Conservation (phyloP, 1,140 invertebrate genomes). For the Oreohelix idahoensis region DNA sequence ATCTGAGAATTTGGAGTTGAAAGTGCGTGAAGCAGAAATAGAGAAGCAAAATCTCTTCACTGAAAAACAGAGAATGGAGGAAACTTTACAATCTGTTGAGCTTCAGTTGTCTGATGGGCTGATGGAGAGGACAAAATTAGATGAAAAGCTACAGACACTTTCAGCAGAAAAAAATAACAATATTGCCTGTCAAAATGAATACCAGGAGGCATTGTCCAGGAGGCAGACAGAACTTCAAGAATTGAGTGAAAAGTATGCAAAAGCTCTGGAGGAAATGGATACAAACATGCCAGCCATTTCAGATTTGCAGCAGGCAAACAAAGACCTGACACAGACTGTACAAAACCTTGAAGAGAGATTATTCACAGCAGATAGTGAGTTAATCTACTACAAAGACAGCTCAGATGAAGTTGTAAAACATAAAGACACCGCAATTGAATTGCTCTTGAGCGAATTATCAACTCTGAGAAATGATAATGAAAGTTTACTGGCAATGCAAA, state of each 20-base stretch:
- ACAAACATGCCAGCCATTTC: not conserved
- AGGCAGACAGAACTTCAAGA: not conserved
- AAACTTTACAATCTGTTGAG: not conserved
- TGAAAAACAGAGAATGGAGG: not conserved
- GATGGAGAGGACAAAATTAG: not conserved
- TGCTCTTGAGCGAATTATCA: not conserved
- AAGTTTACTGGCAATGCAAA: not conserved
- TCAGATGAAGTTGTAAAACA: not conserved
- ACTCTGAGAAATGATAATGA: not conserved
- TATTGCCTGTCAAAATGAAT: not conserved
- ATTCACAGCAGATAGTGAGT: not conserved
- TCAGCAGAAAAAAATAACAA: not conserved
- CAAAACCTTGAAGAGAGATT: not conserved
- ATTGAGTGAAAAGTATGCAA: not conserved
- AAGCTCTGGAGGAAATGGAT: not conserved
- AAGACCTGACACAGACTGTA: not conserved
- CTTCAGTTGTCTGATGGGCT: not conserved
- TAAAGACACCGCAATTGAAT: not conserved
- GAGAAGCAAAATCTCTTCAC: not conserved
- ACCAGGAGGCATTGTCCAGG: no score
- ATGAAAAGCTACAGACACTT: not conserved
- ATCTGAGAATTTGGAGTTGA: conserved; percentile 5
- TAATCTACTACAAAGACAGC: not conserved
- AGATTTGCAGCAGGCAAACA: not conserved
- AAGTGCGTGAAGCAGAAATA: not conserved